Evolutionary conservation across 2,113 vertebrate genomes (phyloP).

Genomic region (Nothocercus julius): DNA sequence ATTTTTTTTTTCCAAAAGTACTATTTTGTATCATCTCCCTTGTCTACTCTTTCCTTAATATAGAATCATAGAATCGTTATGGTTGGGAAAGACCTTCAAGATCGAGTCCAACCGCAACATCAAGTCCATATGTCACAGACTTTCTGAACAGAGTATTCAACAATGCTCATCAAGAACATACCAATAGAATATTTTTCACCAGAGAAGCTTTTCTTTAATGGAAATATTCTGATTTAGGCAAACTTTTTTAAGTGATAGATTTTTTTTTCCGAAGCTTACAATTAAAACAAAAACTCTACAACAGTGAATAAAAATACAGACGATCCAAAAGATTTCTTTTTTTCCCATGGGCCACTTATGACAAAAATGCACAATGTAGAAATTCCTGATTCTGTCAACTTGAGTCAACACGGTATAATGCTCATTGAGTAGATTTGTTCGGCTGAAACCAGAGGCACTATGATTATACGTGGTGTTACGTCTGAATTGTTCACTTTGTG

Average conservation of each 20-base stretch:
- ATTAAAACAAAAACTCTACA: background rate
- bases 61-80: too few relatives aligned
- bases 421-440: background rate
- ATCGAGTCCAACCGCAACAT: too few relatives aligned
- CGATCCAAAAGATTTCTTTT: background rate
- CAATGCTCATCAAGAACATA: background rate
- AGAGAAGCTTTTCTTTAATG: background rate
- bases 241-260: background rate
- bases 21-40: background rate
- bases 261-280: background rate
- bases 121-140: too few relatives aligned
- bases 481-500: background rate
- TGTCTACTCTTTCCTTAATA: background rate
- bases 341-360: background rate
- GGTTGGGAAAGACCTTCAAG: too few relatives aligned
- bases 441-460: background rate
- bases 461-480: background rate
- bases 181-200: background rate
- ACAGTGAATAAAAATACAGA: background rate
- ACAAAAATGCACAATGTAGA: background rate
- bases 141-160: background rate
- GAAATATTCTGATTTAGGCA: background rate
- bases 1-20: background rate
- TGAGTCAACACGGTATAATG: background rate
- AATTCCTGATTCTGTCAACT: background rate